phyloP scores from a whole-genome alignment of 2,113 vertebrate genomes.

The Chaenogobius annularis region DNA sequence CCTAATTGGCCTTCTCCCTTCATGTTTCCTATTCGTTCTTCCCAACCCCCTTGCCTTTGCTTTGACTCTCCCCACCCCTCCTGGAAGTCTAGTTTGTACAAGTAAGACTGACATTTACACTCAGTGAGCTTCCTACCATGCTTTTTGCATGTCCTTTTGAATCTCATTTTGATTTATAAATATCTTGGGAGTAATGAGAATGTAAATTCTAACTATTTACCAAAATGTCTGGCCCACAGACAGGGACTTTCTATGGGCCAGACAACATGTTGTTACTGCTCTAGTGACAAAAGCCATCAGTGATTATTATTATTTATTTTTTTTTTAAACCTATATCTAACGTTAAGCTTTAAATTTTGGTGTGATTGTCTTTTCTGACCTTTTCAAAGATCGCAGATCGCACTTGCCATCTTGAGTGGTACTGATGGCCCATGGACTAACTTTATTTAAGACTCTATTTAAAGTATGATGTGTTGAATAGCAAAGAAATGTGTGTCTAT shows the following conservation, averaged over 20 bases:
- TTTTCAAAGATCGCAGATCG: no score
- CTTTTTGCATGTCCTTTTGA: conserved; percentile 64
- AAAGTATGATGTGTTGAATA: conserved; percentile 16
- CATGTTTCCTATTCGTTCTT: conserved; percentile 69
- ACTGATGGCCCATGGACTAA: no score
- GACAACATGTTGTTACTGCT: no score
- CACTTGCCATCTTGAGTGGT: no score
- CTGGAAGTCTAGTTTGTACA: conserved; percentile 90
- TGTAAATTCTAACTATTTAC: conserved; percentile 32
- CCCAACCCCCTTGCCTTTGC: conserved; percentile 66
- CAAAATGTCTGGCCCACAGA: no score
- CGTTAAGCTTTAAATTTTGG: no score
- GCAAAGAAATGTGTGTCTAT: neutral
- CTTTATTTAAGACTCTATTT: conserved; percentile 15
- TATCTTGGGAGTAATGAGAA: conserved; percentile 48
- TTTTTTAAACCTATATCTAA: no score
- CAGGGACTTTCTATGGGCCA: no score
- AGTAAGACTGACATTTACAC: conserved; percentile 82
- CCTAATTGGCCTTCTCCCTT: conserved; percentile 81
- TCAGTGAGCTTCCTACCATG: conserved; percentile 50
- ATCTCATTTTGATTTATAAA: conserved; percentile 40
- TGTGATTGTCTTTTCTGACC: no score
- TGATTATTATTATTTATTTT: no score
- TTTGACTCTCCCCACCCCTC: conserved; percentile 82
- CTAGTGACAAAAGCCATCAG: no score